Conservation (phyloP, 64 coral and sea anemone species). For the Montipora capricornis region DNA sequence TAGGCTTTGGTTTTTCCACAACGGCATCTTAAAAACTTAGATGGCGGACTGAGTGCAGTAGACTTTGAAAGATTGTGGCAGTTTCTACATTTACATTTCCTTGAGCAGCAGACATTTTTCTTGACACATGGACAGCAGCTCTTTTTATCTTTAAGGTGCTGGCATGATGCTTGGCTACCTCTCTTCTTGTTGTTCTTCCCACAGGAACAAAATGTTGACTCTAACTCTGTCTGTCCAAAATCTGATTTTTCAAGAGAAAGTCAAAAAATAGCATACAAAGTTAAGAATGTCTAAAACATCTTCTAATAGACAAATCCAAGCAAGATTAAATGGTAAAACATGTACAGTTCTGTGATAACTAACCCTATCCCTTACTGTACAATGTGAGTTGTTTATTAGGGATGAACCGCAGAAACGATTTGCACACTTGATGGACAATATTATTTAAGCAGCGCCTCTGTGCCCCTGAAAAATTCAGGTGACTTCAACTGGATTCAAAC, state of each 20-base stretch:
- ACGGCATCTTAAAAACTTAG: not conserved
- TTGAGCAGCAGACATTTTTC: not conserved
- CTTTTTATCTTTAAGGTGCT: not conserved
- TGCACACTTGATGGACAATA: no score
- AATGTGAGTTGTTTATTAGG: no score
- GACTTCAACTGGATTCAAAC: no score
- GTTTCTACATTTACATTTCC: not conserved
- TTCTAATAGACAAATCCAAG: not conserved
- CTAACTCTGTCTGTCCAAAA: not conserved
- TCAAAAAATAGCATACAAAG: not conserved
- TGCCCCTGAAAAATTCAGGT: no score
- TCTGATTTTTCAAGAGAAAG: not conserved
- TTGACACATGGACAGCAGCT: not conserved
- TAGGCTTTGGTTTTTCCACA: not conserved
- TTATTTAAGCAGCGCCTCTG: no score
- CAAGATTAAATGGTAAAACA: no score
- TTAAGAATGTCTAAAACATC: not conserved
- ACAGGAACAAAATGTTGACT: not conserved
- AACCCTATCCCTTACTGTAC: no score
- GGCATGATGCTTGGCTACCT: not conserved
- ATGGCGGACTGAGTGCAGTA: not conserved
- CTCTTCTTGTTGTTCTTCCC: constrained; percentile 4
- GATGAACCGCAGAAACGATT: no score
- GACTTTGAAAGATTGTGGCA: not conserved
- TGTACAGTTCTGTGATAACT: no score